Conservation (phyloP, 2,888 invertebrate genomes). For the Crocallis elinguaria region DNA sequence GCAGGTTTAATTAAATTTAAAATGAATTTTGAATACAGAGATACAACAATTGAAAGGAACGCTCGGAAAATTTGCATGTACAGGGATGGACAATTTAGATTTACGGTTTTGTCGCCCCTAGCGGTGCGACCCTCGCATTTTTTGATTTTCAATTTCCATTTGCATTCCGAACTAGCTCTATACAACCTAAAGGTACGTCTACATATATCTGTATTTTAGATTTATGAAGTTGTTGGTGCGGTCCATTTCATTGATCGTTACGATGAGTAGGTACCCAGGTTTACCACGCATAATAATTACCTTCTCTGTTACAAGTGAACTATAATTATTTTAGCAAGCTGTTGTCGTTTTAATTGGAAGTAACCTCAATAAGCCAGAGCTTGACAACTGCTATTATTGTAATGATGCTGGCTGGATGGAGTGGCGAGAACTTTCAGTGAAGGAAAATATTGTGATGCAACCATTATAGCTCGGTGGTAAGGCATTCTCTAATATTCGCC, state of each 20-base stretch:
- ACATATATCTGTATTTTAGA: constrained; percentile 29
- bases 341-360: background rate
- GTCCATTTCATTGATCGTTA: constrained; percentile 6
- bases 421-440: too few species aligned
- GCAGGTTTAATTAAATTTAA: constrained; percentile 36
- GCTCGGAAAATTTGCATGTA: constrained; percentile 79
- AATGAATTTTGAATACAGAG: constrained; percentile 44
- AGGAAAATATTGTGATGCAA: too few species aligned
- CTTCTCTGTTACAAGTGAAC: constrained; percentile 23
- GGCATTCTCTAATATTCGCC: too few species aligned
- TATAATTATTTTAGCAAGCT: constrained; percentile 34
- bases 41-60: constrained; percentile 72
- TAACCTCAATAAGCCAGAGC: constrained; percentile 24
- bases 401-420: too few species aligned
- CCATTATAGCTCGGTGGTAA: too few species aligned
- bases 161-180: constrained; percentile 65
- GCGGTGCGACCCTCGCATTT: constrained; percentile 77
- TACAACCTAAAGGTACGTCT: constrained; percentile 26
- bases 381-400: background rate
- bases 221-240: constrained; percentile 38
- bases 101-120: constrained; percentile 78
- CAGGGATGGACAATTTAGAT: constrained; percentile 83
- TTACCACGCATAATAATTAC: constrained; percentile 25
- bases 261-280: constrained; percentile 4
- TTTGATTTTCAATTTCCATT: constrained; percentile 84